Evolutionary conservation across 2,888 invertebrate genomes (phyloP), one percentile per base, ranked within the genome.

Genomic region (Torymus aiolomorphi): DNA sequence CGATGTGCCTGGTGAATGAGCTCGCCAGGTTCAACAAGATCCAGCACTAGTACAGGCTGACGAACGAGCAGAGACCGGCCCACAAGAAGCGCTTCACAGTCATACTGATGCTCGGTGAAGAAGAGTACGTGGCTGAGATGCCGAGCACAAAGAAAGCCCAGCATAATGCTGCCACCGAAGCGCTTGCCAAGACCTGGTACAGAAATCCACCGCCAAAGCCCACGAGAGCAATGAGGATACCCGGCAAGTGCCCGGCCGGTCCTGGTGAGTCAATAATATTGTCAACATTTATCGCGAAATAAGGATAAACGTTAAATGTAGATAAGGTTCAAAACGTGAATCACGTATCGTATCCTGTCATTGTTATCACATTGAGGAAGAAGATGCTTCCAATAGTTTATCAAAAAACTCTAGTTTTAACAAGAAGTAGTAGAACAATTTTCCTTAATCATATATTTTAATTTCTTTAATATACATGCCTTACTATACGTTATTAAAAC

Each of bases 1-100:
- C 98, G 83, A 99, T 99, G 98, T 98, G 98, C 93, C 94, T 98
- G 92, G 96, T 99, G 88, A 98, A 99, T 91, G 98, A 98, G 91
- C 92, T 99, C 91, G 97, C 98, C 91, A 94, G 98, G 91, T 98
- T 95, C 92, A 98, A 98, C 92, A 98, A 98, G 96, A 96, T 98
- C 88, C 96, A 96, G 91, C 98, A 98, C 92, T 97, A 98, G 92
- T 99, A 99, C 92, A 95, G 97, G 87, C 93, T 99, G 91, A 97
- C 97, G 82, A 96, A 97, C 89, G 98, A 99, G 92, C 95, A 96
- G 87, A 99, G 99, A 76, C 99, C 99, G 74, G 98, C 99, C 84
- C 99, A 99, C 92, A 97, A 97, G 90, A 99, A 99, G 92, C 94
- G 95, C 86, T 99, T 99, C 92, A 98, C 97, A 83, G 98, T 99